These are phyloP conservation scores for Watsonalla binaria DNA, from an alignment of 2,888 invertebrate species.

Conservation along the genomic window DNA sequence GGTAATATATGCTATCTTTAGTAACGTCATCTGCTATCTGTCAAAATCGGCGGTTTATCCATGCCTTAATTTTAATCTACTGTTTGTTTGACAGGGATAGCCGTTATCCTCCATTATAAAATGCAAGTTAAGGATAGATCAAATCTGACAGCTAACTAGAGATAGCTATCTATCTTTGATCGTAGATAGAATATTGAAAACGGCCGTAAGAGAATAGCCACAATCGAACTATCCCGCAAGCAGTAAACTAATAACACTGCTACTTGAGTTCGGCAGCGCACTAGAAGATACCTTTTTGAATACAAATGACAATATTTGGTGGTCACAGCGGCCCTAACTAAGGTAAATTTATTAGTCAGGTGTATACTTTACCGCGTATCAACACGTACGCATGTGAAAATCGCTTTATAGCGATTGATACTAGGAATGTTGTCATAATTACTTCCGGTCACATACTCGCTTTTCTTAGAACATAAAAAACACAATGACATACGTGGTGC, in stretches of 20 bases:
- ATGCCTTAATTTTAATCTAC: too few relatives aligned
- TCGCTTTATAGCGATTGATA: slow-evolving; percentile 53
- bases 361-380: slow-evolving; percentile 38
- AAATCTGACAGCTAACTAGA: too few relatives aligned
- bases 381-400: slow-evolving; percentile 65
- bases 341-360: slow-evolving; percentile 49
- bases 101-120: too few relatives aligned
- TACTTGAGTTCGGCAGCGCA: slow-evolving; percentile 35
- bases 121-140: too few relatives aligned
- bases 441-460: slow-evolving; percentile 63
- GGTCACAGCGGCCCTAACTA: slow-evolving; percentile 51
- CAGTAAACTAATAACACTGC: slow-evolving; percentile 39
- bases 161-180: too few relatives aligned
- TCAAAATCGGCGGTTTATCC: too few relatives aligned
- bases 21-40: too few relatives aligned
- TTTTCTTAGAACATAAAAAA: slow-evolving; percentile 36
- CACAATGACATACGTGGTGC: slow-evolving; percentile 3
- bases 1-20: too few relatives aligned
- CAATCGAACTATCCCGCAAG: slow-evolving; percentile 19
- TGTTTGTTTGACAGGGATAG: too few relatives aligned
- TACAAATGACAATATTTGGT: slow-evolving; percentile 67
- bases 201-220: too few relatives aligned
- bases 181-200: too few relatives aligned
- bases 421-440: slow-evolving; percentile 56
- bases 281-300: slow-evolving; percentile 37